phyloP scores from a whole-genome alignment of 2,888 invertebrate species.

The Melanostoma mellinum region DNA sequence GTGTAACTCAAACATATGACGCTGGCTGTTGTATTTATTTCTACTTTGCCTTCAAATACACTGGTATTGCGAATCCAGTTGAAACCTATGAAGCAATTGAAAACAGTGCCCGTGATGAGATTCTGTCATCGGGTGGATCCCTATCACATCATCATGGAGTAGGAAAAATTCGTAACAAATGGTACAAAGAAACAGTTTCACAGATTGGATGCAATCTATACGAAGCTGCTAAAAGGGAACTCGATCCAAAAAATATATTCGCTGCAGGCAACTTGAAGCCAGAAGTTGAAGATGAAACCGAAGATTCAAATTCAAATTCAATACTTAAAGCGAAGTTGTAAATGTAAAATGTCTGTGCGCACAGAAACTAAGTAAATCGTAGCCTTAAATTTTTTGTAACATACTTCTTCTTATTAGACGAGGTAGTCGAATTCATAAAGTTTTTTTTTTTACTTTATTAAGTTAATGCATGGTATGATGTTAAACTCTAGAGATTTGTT shows the following conservation, averaged over 20 bases:
- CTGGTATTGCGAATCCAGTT: conserved; percentile 86
- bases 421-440: neutral
- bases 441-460: neutral
- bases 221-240: conserved; percentile 90
- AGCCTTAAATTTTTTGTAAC: conserved; percentile 52
- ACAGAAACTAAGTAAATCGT: conserved; percentile 16
- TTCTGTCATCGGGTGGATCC: conserved; percentile 90
- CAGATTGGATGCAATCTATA: conserved; percentile 90
- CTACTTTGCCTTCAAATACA: conserved; percentile 93
- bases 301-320: neutral
- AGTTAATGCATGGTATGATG: conserved; percentile 20
- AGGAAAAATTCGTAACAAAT: conserved; percentile 94
- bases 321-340: conserved; percentile 46
- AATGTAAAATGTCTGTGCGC: conserved; percentile 13
- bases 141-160: conserved; percentile 98
- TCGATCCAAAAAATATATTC: conserved; percentile 98
- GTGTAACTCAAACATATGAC: conserved; percentile 98
- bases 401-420: conserved; percentile 10
- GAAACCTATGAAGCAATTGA: conserved; percentile 93
- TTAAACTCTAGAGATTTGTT: neutral
- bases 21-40: conserved; percentile 98
- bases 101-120: conserved; percentile 93
- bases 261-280: conserved; percentile 90
- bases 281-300: conserved; percentile 1
- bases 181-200: conserved; percentile 93